These are phyloP conservation scores for Oncorhynchus keta DNA, from an alignment of 2,113 vertebrate species.

Conservation along the genomic window DNA sequence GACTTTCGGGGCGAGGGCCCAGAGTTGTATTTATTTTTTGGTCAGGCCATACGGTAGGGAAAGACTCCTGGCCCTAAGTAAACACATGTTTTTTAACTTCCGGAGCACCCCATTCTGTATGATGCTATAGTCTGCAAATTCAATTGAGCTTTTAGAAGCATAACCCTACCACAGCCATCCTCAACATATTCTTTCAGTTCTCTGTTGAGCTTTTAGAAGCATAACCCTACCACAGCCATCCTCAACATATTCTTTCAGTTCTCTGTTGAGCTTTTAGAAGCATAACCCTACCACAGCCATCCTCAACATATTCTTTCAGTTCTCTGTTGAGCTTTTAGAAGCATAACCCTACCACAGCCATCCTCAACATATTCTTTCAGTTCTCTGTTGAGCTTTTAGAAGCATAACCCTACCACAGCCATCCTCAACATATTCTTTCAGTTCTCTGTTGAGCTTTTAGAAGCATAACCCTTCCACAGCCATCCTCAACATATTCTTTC, in stretches of 20 bases:
- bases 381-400: constrained; percentile 12
- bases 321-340: constrained; percentile 16
- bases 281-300: neutral
- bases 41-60: too few relatives aligned
- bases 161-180: neutral
- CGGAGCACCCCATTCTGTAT: neutral
- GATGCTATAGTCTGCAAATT: constrained; percentile 10
- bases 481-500: neutral
- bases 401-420: neutral
- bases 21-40: too few relatives aligned
- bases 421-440: neutral
- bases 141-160: constrained; percentile 6
- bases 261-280: constrained; percentile 14
- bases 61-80: too few relatives aligned
- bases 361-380: neutral
- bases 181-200: neutral
- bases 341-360: neutral
- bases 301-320: neutral
- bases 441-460: constrained; percentile 11
- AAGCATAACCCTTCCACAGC: neutral
- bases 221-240: neutral
- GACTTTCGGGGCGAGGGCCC: too few relatives aligned
- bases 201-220: constrained; percentile 15
- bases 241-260: neutral
- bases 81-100: too few relatives aligned